Conservation (phyloP, 2,797 vertebrate genomes). For the Thripadectes ignobilis region DNA sequence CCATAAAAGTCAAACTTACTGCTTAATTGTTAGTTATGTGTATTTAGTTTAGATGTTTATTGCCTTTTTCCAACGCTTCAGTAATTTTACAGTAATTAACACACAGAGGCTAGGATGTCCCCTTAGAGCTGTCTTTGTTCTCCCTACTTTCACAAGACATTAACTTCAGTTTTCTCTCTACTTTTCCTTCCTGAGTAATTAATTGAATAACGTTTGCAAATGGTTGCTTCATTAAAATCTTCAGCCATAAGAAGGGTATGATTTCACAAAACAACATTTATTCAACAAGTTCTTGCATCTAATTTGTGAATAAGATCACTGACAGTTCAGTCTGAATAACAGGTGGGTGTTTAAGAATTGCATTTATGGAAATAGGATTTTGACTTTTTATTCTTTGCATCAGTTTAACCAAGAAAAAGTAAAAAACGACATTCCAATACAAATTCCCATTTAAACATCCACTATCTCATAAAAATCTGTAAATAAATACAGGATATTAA, state of each 20-base stretch:
- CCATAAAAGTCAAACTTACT: slow-evolving; percentile 20
- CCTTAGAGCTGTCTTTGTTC: slow-evolving; percentile 26
- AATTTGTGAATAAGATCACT: background rate
- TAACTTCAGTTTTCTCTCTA: slow-evolving; percentile 43
- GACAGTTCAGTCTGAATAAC: background rate
- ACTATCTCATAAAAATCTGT: background rate
- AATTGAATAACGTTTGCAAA: slow-evolving; percentile 13
- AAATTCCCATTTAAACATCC: background rate
- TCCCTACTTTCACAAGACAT: slow-evolving; percentile 41
- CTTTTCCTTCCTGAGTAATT: background rate
- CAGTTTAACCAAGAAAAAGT: background rate
- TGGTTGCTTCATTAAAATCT: background rate
- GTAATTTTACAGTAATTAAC: slow-evolving; percentile 46
- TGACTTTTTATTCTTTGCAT: background rate
- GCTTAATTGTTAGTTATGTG: slow-evolving; percentile 36
- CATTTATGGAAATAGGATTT: background rate
- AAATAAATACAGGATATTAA: background rate
- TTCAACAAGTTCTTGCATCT: background rate
- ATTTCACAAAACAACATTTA: background rate
- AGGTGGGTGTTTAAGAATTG: background rate
- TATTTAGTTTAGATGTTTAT: slow-evolving; percentile 37
- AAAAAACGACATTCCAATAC: background rate
- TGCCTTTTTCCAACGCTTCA: slow-evolving; percentile 30
- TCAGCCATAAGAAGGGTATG: background rate
- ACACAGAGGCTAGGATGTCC: background rate